These are phyloP conservation scores for Resseliella maxima DNA, from an alignment of 2,888 invertebrate species.

Conservation along the genomic window DNA sequence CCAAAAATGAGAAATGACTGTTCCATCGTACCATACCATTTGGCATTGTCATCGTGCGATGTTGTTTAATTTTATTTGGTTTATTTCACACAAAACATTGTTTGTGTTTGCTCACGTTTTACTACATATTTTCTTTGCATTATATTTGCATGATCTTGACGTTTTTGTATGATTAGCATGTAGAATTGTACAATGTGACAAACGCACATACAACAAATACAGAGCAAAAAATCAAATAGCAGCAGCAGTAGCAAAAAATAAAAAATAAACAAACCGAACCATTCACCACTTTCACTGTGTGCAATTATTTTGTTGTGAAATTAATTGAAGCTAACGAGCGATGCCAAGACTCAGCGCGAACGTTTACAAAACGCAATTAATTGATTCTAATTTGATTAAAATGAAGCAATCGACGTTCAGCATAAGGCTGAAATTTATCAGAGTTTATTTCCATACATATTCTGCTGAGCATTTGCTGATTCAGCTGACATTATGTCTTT, in stretches of 20 bases:
- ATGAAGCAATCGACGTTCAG: not conserved
- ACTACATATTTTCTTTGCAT: not conserved
- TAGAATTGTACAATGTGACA: not conserved
- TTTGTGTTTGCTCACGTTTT: not conserved
- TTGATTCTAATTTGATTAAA: constrained; percentile 38
- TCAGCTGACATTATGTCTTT: not conserved
- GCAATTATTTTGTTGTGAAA: not conserved
- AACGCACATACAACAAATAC: not conserved
- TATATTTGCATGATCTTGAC: not conserved
- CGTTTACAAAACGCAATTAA: constrained; percentile 17
- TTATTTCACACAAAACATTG: not conserved
- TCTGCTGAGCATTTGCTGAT: not conserved
- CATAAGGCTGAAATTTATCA: too few species aligned
- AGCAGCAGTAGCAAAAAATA: too few species aligned
- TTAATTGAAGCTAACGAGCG: not conserved
- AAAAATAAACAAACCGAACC: not conserved
- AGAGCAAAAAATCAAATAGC: not conserved
- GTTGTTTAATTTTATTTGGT: not conserved
- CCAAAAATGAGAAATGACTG: constrained; percentile 34
- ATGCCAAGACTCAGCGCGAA: not conserved
- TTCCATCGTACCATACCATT: not conserved
- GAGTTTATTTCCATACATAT: not conserved
- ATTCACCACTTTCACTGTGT: not conserved
- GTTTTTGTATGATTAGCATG: not conserved
- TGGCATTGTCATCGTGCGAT: not conserved